Evolutionary conservation across 2,888 invertebrate genomes (phyloP).

Genomic region (Crocallis elinguaria): DNA sequence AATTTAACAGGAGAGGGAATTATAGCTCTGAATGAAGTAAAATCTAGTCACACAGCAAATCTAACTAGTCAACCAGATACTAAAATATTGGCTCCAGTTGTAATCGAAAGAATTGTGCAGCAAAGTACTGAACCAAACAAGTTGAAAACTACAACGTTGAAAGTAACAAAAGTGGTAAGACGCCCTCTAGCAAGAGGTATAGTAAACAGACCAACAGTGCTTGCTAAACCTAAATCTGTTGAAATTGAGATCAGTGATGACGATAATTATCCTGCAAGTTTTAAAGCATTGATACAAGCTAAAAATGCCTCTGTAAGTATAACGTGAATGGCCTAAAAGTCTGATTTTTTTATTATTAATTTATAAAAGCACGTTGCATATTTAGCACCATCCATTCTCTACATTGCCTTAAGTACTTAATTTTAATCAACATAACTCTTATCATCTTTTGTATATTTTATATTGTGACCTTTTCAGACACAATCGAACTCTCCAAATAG

Average conservation of each 20-base stretch:
- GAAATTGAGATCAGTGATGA: constrained; percentile 84
- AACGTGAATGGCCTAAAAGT: no score
- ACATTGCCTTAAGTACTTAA: background rate
- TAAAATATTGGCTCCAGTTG: constrained; percentile 46
- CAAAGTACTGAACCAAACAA: constrained; percentile 60
- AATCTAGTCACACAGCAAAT: constrained; percentile 73
- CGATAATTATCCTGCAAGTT: constrained; percentile 87
- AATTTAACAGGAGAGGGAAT: constrained; percentile 73
- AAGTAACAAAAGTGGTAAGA: constrained; percentile 62
- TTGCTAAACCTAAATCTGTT: constrained; percentile 52
- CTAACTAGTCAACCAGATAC: constrained; percentile 69
- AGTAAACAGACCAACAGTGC: constrained; percentile 46
- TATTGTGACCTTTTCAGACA: constrained; percentile 69
- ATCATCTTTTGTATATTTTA: constrained; percentile 11
- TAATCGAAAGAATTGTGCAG: constrained; percentile 52
- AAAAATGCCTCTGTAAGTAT: constrained; percentile 81
- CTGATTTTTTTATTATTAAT: no score
- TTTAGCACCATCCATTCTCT: background rate
- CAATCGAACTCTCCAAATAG: constrained; percentile 71
- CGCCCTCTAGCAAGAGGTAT: constrained; percentile 62
- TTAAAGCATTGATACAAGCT: constrained; percentile 86
- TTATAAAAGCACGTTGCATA: constrained; percentile 9
- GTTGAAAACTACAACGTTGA: constrained; percentile 56
- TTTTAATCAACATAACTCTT: background rate
- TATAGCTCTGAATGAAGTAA: constrained; percentile 57